Evolutionary conservation across 2,113 vertebrate species (phyloP).

Genomic region (Odobenus rosmarus): DNA sequence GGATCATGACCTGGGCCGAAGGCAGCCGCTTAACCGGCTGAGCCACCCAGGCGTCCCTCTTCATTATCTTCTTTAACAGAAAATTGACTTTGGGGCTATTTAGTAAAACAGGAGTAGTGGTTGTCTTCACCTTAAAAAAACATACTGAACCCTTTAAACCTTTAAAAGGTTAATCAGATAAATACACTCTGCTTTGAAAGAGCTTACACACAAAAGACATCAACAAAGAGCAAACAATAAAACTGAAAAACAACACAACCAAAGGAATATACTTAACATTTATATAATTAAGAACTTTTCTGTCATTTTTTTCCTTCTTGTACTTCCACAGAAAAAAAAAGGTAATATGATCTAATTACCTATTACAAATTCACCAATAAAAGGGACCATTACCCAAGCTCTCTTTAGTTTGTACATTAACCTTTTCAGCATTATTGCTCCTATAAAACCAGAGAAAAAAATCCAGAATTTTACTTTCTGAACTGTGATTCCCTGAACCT

Average conservation of each 20-base stretch:
- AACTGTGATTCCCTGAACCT: background rate
- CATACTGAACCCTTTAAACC: conserved; percentile 2
- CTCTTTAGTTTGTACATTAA: conserved; percentile 11
- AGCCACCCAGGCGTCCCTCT: background rate
- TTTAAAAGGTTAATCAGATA: conserved; percentile 46
- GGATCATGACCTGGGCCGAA: too few relatives aligned
- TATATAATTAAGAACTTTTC: background rate
- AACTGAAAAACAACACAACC: conserved; percentile 7
- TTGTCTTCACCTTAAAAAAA: conserved; percentile 29
- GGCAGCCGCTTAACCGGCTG: too few relatives aligned
- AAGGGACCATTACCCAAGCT: background rate
- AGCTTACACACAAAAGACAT: background rate
- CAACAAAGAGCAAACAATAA: conserved; percentile 33
- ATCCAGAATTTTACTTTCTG: conserved; percentile 32
- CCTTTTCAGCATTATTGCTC: background rate
- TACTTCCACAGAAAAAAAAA: background rate
- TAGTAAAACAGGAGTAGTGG: background rate
- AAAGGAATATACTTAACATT: background rate
- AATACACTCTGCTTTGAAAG: background rate
- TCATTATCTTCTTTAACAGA: conserved; percentile 14
- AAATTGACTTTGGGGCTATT: background rate
- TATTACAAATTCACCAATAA: conserved; percentile 14
- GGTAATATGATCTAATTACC: background rate
- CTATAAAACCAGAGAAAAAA: conserved; percentile 5
- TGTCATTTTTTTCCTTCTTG: background rate